These are phyloP conservation scores for Notodonta dromedarius DNA, from an alignment of 2,888 invertebrate species.

Conservation along the genomic window DNA sequence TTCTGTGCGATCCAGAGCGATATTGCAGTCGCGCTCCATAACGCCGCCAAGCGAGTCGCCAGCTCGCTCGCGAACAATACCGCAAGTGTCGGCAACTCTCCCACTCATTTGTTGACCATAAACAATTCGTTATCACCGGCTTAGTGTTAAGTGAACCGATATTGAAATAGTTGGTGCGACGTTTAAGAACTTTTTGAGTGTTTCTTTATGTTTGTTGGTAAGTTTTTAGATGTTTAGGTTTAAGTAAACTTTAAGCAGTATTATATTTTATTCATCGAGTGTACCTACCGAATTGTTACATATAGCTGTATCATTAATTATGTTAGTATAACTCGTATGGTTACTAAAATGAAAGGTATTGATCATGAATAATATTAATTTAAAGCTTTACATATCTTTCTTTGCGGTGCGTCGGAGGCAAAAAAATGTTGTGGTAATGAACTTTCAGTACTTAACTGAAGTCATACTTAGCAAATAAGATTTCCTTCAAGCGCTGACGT, in stretches of 20 bases:
- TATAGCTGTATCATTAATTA: too few relatives aligned
- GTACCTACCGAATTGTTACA: too few relatives aligned
- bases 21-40: conserved; percentile 34
- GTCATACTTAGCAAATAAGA: background rate
- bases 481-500: background rate
- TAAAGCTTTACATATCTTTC: too few relatives aligned
- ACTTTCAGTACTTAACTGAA: background rate
- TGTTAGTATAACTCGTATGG: too few relatives aligned
- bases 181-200: conserved; percentile 20
- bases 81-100: background rate
- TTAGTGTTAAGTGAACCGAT: conserved; percentile 13
- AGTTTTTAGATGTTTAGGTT: conserved; percentile 14
- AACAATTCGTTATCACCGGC: conserved; percentile 10
- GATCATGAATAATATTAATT: too few relatives aligned
- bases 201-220: conserved; percentile 14
- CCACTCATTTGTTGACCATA: conserved; percentile 7
- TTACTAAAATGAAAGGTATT: too few relatives aligned
- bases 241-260: background rate
- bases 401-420: too few relatives aligned
- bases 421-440: background rate
- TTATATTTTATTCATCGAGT: too few relatives aligned
- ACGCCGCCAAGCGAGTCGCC: conserved; percentile 25
- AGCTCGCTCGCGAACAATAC: too few relatives aligned
- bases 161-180: conserved; percentile 19
- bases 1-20: background rate